Base-by-base conservation (phyloP, 2,113 vertebrate genomes). In the Balaenoptera acutorostrata region DNA sequence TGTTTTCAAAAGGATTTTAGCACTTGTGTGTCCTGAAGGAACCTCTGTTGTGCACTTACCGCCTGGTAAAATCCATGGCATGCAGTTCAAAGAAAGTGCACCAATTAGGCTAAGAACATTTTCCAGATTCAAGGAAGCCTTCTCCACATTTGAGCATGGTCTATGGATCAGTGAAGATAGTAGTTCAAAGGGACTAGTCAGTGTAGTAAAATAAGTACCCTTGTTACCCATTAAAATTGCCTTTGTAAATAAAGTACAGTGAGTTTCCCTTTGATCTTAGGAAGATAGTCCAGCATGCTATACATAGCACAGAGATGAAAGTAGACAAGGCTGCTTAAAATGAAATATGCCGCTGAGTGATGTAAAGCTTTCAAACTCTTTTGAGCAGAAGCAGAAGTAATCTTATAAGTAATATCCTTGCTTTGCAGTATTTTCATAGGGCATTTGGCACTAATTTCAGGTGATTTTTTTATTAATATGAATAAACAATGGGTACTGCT, bases 181-280 rank as follows among this genome's bases (percentile, higher is more conserved):
- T 87, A 97, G 98, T 98, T 99, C 98, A 98, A 98, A 98, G 98
- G 96, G 96, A 97, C 93, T 95, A 93, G 95, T 89, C 87, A 88
- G 88, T 97, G 89, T 97, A 96, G 36, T 96, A 96, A 96, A 99
- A 98, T 81, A 98, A 98, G 97, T 97, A 94, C 89, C 98, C 98
- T 98, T 97, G 98, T 98, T 98, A 98, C 93, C 98, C 98, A 98
- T 98, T 98, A 36, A 97, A 97, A 98, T 98, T 98, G 98, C 97
- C 97, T 98, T 98, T 97, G 97, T 98, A 98, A 98, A 97, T 98
- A 98, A 98, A 44, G 13, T 49, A 9, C 94, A 96, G 82, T n/a
- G 78, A 91, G 85, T 97, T 97, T 97, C 94, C 77, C 98, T 99
- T 98, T 99, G 98, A 98, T 98, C 97, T 98, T 95, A 59, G 77